Conservation (phyloP, 2,888 invertebrate species). For the Acrocera orbiculus region DNA sequence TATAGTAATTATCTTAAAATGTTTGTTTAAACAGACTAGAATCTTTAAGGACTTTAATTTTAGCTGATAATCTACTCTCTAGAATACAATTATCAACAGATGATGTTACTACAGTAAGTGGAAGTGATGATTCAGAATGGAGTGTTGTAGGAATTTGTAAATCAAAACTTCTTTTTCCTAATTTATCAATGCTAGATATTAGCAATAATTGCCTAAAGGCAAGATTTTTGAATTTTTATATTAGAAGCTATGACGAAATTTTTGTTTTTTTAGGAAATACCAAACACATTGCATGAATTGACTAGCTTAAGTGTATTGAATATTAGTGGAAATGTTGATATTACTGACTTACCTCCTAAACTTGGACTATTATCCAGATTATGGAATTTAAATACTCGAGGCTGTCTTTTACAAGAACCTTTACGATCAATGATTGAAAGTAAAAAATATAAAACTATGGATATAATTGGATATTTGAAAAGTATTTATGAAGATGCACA, state of each 20-base stretch:
- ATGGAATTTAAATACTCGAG: slow-evolving; percentile 88
- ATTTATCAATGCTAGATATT: slow-evolving; percentile 86
- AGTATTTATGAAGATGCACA: slow-evolving; percentile 76
- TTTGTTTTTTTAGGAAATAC: slow-evolving; percentile 41
- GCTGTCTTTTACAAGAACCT: slow-evolving; percentile 77
- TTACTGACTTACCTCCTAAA: slow-evolving; percentile 80
- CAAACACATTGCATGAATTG: slow-evolving; percentile 68
- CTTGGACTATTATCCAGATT: slow-evolving; percentile 86
- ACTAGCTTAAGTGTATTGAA: slow-evolving; percentile 84
- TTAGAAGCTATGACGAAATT: no score
- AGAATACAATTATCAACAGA: slow-evolving; percentile 66
- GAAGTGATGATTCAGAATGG: slow-evolving; percentile 46
- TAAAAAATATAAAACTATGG: slow-evolving; percentile 89
- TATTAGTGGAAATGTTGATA: slow-evolving; percentile 53
- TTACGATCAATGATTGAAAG: slow-evolving; percentile 77
- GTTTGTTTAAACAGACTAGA: slow-evolving; percentile 17
- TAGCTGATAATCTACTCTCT: slow-evolving; percentile 71
- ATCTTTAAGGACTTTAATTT: slow-evolving; percentile 34
- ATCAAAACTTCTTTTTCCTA: slow-evolving; percentile 70
- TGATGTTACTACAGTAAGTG: slow-evolving; percentile 50
- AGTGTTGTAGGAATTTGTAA: slow-evolving; percentile 37
- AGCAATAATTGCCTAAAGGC: slow-evolving; percentile 63
- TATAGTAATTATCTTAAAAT: background rate
- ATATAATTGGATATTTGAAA: slow-evolving; percentile 77
- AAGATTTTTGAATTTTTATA: background rate